phyloP scores from a whole-genome alignment of 2,888 invertebrate genomes.

The Chironomus tentans region DNA sequence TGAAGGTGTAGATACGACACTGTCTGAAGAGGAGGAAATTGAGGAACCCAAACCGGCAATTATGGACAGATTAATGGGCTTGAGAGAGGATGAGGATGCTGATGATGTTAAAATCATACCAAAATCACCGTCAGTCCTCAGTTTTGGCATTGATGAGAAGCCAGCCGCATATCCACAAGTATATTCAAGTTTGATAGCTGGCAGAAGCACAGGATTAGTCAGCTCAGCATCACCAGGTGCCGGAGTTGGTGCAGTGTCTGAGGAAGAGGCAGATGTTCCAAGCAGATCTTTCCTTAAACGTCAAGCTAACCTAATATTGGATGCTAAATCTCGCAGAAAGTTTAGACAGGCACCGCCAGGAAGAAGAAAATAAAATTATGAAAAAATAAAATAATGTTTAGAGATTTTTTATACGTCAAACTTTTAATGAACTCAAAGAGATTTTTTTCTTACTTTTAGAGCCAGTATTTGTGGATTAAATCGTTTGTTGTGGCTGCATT shows the following conservation, averaged over 20 bases:
- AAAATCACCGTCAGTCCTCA: constrained; percentile 10
- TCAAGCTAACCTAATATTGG: constrained; percentile 73
- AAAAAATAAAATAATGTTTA: neutral
- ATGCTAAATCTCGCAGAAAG: constrained; percentile 70
- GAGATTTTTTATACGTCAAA: neutral
- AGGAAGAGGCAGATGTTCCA: constrained; percentile 77
- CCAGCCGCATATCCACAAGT: constrained; percentile 21
- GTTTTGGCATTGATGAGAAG: constrained; percentile 17
- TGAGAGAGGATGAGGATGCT: constrained; percentile 27
- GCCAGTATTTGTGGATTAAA: too few relatives aligned
- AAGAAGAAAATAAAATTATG: neutral
- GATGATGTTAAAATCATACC: constrained; percentile 27
- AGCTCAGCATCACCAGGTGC: constrained; percentile 16
- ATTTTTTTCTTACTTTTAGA: too few relatives aligned
- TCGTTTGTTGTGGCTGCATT: too few relatives aligned
- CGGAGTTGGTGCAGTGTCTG: constrained; percentile 45
- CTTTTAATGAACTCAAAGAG: neutral
- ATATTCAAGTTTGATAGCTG: constrained; percentile 12
- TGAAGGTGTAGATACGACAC: constrained; percentile 30
- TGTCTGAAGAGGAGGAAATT: constrained; percentile 29
- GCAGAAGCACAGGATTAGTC: constrained; percentile 15
- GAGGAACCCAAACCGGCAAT: constrained; percentile 31
- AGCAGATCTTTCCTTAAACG: constrained; percentile 68
- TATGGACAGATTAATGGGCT: neutral
- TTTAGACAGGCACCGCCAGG: neutral